phyloP scores from a whole-genome alignment of 1,140 invertebrate species.

The Dolichoris vasculosae region DNA sequence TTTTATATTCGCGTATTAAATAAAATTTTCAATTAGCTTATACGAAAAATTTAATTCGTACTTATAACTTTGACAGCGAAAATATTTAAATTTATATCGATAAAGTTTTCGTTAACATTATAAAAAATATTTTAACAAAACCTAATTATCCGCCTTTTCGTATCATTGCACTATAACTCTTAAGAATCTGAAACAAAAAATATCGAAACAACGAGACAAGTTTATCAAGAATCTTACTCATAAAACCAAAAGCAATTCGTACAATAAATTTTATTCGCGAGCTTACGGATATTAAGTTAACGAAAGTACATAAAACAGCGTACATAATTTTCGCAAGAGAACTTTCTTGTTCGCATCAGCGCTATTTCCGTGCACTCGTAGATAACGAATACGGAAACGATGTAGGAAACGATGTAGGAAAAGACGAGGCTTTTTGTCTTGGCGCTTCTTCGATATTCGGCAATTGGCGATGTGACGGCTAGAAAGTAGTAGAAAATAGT shows the following conservation, averaged over 20 bases:
- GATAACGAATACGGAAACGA: neutral
- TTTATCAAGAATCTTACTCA: too few species aligned
- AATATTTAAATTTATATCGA: neutral
- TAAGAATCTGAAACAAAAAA: too few species aligned
- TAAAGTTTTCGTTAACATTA: neutral
- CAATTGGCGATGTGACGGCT: neutral
- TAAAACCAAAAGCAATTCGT: too few species aligned
- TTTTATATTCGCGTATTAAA: too few species aligned
- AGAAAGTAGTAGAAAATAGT: slow-evolving; percentile 13
- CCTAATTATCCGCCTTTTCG: neutral
- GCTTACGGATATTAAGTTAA: neutral
- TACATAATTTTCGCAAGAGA: neutral
- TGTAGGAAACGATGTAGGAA: too few species aligned
- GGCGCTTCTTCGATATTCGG: neutral
- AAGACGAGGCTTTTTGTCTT: too few species aligned
- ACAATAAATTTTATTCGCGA: neutral
- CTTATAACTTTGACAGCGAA: neutral
- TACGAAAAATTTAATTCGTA: neutral
- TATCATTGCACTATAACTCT: too few species aligned
- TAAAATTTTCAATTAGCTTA: too few species aligned
- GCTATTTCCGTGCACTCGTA: neutral
- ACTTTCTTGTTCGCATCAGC: neutral
- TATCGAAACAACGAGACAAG: too few species aligned
- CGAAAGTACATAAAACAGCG: too few species aligned
- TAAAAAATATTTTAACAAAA: neutral